Base-by-base conservation (phyloP, 1,140 invertebrate genomes). In the Propsilocerus akamusi region DNA sequence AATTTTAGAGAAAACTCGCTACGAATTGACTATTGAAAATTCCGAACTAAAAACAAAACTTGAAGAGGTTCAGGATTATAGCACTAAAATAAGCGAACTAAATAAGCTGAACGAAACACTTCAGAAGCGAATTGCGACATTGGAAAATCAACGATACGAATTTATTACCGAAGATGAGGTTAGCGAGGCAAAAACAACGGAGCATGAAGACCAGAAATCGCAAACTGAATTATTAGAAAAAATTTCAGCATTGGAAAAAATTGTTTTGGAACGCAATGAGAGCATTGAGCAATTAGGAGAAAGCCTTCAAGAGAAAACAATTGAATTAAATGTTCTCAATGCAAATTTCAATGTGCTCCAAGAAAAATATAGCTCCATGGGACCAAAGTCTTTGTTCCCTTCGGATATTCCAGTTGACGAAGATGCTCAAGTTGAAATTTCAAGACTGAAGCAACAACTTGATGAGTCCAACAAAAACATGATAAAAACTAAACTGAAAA, bases 401-500 rank as follows among this genome's bases (percentile, higher is more conserved):
- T 64, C 68, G 48, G 63, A 59, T 49, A 58, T 59, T 11, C 58
- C 59, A 41, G 57, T 57, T 3, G 65, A 62, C 56, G 58, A 58
- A 52, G 53, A 56, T 24, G 62, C 68, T 25, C 52, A 63, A 53
- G 55, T 72, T 25, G 70, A 75, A 58, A 68, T 78, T 49, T 57
- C 58, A 20, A 72, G 73, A 57, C 63, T 86, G 2, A 78, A 76
- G 51, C 74, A 77, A 55, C 75, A 81, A 60, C 64, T 87, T 49
- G 80, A 86, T 49, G 76, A 81, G 51, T 71, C 75, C 5, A 87
- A 86, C 62, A 86, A 84, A 62, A 78, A 77, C 59, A 83, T 84
- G 75, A 78, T 90, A 28, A 90, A 89, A 69, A 68, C 87, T 23
- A 89, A 89, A 63, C 74, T 75, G 26, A 89, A 89, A 71, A 63